Conservation (phyloP, 2,113 vertebrate genomes). For the Ctenomys sociabilis region DNA sequence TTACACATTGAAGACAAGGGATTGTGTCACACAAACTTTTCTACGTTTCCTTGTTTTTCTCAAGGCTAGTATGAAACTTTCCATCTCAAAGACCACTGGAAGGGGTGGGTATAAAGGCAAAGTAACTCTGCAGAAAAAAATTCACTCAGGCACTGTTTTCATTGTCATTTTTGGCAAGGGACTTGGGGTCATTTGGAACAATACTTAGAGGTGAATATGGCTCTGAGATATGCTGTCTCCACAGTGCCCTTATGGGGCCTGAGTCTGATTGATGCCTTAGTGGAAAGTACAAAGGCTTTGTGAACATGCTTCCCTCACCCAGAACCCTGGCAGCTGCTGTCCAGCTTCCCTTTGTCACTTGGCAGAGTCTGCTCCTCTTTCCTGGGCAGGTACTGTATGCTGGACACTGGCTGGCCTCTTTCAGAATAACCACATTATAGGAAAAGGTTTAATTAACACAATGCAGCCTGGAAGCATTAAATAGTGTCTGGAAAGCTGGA, state of each 20-base stretch:
- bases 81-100: background rate
- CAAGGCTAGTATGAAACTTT: background rate
- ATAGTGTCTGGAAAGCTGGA: constrained; percentile 57
- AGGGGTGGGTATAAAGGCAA: background rate
- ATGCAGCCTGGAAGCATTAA: constrained; percentile 50
- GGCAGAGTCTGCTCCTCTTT: background rate
- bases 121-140: background rate
- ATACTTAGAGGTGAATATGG: constrained; percentile 21
- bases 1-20: background rate
- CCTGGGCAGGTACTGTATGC: background rate
- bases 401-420: constrained; percentile 31
- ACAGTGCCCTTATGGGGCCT: background rate
- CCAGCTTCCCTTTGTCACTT: background rate
- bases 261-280: background rate
- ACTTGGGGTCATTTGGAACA: background rate
- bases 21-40: background rate
- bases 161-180: background rate
- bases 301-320: background rate
- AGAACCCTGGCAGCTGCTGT: background rate
- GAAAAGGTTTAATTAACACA: constrained; percentile 70
- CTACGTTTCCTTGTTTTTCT: background rate
- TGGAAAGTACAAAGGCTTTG: background rate
- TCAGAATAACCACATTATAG: background rate
- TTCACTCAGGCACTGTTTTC: background rate
- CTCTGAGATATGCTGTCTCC: background rate